These are phyloP conservation scores for Rissa tridactyla DNA, from an alignment of 2,113 vertebrate species.

Conservation along the genomic window DNA sequence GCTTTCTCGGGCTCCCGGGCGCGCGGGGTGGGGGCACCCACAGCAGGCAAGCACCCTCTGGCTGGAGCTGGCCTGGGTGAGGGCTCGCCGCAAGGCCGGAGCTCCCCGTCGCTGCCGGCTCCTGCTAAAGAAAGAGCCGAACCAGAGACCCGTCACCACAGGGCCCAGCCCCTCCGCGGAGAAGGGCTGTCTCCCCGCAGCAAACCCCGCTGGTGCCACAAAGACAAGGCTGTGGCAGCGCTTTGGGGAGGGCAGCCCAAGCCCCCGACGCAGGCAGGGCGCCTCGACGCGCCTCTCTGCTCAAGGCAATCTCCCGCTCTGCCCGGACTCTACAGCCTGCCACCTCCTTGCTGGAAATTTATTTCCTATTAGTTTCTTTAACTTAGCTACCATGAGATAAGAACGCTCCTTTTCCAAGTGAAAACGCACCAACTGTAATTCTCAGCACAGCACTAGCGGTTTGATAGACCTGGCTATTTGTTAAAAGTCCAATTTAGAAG, in stretches of 20 bases:
- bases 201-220: accelerated
- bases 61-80: not conserved
- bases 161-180: not conserved
- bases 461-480: not conserved
- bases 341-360: not conserved
- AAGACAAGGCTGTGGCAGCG: not conserved
- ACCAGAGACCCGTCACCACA: accelerated
- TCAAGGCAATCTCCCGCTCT: not conserved
- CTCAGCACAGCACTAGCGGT: not conserved
- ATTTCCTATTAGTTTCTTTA: not conserved
- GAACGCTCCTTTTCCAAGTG: not conserved
- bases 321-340: not conserved
- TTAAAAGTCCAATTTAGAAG: not conserved
- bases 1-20: accelerated
- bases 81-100: not conserved
- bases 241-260: too few species aligned
- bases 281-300: not conserved
- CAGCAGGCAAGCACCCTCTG: accelerated
- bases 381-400: not conserved
- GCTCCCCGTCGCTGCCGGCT: not conserved
- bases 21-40: too few species aligned
- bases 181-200: not conserved
- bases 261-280: not conserved
- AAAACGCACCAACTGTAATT: not conserved
- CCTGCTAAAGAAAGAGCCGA: accelerated